phyloP scores from a whole-genome alignment of 2,113 vertebrate genomes.

The Beaufortia kweichowensis region DNA sequence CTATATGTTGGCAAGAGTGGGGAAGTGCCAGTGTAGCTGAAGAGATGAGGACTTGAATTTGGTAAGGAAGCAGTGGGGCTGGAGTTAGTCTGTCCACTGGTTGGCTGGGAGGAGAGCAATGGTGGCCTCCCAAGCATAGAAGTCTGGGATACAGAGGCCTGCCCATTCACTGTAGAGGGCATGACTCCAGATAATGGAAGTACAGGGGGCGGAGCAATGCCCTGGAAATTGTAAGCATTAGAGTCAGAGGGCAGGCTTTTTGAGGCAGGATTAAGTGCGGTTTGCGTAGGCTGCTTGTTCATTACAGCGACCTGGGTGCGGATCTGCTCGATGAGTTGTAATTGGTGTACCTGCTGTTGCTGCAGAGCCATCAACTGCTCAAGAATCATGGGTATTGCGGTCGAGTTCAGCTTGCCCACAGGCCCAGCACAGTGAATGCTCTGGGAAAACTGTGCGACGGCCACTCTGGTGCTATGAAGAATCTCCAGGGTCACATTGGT shows the following conservation, averaged over 20 bases:
- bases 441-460: slow-evolving; percentile 96
- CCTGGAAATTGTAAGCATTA: slow-evolving; percentile 76
- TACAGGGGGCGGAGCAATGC: slow-evolving; percentile 71
- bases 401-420: slow-evolving; percentile 70
- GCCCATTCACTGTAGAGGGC: slow-evolving; percentile 69
- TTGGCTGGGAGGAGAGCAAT: slow-evolving; percentile 73
- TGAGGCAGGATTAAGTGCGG: slow-evolving; percentile 73
- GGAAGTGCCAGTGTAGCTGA: slow-evolving; percentile 65
- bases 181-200: slow-evolving; percentile 80
- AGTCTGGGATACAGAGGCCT: slow-evolving; percentile 67
- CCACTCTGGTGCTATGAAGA: slow-evolving; percentile 93
- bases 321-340: slow-evolving; percentile 97
- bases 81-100: slow-evolving; percentile 70
- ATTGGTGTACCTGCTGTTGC: slow-evolving; percentile 95
- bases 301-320: slow-evolving; percentile 93
- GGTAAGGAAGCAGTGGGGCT: slow-evolving; percentile 69
- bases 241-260: slow-evolving; percentile 69
- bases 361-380: slow-evolving; percentile 93
- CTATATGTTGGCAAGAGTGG: slow-evolving; percentile 71
- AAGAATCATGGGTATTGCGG: slow-evolving; percentile 90
- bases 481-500: slow-evolving; percentile 97
- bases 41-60: slow-evolving; percentile 64
- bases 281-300: slow-evolving; percentile 81
- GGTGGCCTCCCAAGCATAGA: slow-evolving; percentile 73
- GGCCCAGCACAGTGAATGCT: slow-evolving; percentile 63